These are phyloP conservation scores for Mandrillus leucophaeus DNA, from an alignment of 2,113 vertebrate species.

Conservation along the genomic window DNA sequence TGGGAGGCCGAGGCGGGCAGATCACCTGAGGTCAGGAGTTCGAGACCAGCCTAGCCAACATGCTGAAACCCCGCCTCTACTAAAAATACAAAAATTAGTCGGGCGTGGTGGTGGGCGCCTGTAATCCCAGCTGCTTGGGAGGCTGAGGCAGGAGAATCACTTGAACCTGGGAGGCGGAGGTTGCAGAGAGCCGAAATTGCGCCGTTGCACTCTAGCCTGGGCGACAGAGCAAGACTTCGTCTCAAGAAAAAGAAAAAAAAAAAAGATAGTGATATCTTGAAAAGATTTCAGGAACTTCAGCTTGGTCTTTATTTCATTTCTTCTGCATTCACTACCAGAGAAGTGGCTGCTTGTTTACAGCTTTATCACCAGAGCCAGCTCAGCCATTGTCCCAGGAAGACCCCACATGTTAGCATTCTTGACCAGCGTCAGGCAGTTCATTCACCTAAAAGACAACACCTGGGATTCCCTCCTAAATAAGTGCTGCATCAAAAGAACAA, in stretches of 20 bases:
- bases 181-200: no score
- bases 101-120: no score
- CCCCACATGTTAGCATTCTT: rapidly evolving
- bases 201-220: no score
- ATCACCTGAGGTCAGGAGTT: no score
- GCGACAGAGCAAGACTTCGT: no score
- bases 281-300: not conserved
- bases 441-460: not conserved
- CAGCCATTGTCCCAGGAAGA: not conserved
- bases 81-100: no score
- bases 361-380: not conserved
- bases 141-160: no score
- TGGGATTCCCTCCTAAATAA: not conserved
- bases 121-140: no score
- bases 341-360: not conserved
- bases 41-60: no score
- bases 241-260: not conserved
- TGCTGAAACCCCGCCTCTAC: no score
- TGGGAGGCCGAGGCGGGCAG: no score
- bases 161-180: no score
- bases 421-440: rapidly evolving
- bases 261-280: not conserved
- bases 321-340: not conserved
- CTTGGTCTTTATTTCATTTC: not conserved
- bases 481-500: not conserved